A percentile compares a stretch with the other conserved stretches of the same genome.
These are phyloP conservation scores for Lagopus leucura DNA, from an alignment of 2,113 vertebrate genomes.

Conservation along the genomic window DNA sequence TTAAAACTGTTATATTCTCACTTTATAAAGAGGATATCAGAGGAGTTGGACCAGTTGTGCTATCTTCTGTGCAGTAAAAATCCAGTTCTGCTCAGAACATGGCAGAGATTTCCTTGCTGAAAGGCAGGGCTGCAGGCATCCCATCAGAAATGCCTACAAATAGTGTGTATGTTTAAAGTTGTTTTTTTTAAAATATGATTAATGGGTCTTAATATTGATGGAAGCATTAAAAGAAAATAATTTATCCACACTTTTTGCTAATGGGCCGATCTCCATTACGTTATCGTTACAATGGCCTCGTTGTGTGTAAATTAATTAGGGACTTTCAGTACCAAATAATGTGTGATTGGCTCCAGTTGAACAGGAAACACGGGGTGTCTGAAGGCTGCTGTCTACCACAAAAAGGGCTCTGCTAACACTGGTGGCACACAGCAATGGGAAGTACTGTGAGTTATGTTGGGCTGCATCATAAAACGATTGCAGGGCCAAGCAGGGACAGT, in stretches of 20 bases:
- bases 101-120: neutral
- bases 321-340: neutral
- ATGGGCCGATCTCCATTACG: neutral
- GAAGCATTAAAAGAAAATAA: conserved; percentile 27
- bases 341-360: neutral
- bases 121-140: neutral
- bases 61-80: neutral
- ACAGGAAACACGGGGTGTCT: conserved; percentile 14
- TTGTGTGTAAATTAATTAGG: conserved; percentile 38
- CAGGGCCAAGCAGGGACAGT: conserved; percentile 25
- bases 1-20: conserved; percentile 6
- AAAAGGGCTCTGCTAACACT: conserved; percentile 47
- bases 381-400: conserved; percentile 35
- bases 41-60: neutral
- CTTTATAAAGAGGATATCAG: neutral
- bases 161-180: neutral
- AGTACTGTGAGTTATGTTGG: conserved; percentile 4
- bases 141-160: neutral
- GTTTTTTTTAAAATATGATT: neutral
- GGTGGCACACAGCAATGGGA: conserved; percentile 39
- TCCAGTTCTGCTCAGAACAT: neutral
- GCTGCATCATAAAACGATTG: conserved; percentile 19
- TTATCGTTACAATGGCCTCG: neutral
- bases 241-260: conserved; percentile 11
- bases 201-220: conserved; percentile 7